Evolutionary conservation across 2,888 invertebrate species (phyloP).

Genomic region (Netelia melanura): DNA sequence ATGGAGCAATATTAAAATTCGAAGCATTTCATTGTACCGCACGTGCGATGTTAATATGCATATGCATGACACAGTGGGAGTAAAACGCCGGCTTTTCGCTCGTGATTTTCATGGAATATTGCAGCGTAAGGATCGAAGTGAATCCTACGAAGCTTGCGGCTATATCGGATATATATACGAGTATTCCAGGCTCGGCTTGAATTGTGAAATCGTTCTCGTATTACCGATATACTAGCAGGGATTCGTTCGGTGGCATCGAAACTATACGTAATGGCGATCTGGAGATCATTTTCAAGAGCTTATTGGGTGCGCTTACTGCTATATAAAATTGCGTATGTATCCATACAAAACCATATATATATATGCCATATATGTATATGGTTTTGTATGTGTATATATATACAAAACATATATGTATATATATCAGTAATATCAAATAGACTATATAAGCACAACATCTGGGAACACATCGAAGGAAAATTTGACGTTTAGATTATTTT

Average conservation of each 20-base stretch:
- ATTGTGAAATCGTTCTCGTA: slow-evolving; percentile 4
- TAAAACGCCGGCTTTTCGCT: not conserved
- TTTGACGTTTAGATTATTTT: no score
- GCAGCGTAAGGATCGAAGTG: not conserved
- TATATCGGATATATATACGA: not conserved
- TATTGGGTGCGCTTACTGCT: not conserved
- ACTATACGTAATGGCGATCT: slow-evolving; percentile 9
- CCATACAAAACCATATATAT: not conserved
- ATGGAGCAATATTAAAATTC: not conserved
- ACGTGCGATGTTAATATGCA: slow-evolving; percentile 20
- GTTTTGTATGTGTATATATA: not conserved
- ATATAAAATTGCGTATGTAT: not conserved
- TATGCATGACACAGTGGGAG: not conserved
- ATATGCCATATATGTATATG: not conserved
- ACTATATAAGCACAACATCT: no score
- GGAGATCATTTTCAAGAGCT: not conserved
- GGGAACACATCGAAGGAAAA: not conserved
- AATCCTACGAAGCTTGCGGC: slow-evolving; percentile 2
- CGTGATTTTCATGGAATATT: slow-evolving; percentile 17
- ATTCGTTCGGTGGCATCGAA: slow-evolving; percentile 9
- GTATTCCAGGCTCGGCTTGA: not conserved
- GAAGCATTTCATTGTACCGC: not conserved
- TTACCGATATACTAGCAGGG: not conserved
- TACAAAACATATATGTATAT: no score
- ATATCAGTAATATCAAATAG: not conserved